A percentile compares a stretch with the other conserved stretches of the same genome.
These are phyloP conservation scores for Tiphia femorata DNA, from an alignment of 2,888 invertebrate genomes.

Conservation along the genomic window DNA sequence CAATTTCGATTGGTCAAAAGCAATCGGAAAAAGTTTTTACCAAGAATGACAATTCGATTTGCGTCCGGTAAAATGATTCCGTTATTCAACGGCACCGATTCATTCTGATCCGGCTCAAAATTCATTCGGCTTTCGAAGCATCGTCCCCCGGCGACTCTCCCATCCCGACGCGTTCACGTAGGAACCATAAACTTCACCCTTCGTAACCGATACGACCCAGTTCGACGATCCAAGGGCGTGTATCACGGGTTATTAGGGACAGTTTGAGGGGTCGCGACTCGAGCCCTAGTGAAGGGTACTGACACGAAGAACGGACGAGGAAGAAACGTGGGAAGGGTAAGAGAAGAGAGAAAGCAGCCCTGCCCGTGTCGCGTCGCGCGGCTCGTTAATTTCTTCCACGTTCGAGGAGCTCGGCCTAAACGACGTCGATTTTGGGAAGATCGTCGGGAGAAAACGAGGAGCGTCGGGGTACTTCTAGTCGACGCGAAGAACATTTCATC, in stretches of 20 bases:
- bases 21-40: no score
- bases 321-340: slow-evolving; percentile 12
- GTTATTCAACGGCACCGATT: no score
- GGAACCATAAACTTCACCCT: slow-evolving; percentile 16
- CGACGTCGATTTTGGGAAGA: no score
- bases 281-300: slow-evolving; percentile 7
- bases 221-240: slow-evolving; percentile 18
- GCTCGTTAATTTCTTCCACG: slow-evolving; percentile 44
- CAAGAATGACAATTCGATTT: no score
- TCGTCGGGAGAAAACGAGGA: not conserved
- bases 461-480: no score
- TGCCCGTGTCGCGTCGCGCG: slow-evolving; percentile 35
- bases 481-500: slow-evolving; percentile 14
- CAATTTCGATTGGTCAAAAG: no score
- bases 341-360: slow-evolving; percentile 29
- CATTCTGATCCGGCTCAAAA: no score
- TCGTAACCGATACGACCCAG: slow-evolving; percentile 31
- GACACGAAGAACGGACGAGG: no score
- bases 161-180: slow-evolving; percentile 12
- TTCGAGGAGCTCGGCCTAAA: no score
- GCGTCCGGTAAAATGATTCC: no score
- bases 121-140: no score
- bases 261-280: slow-evolving; percentile 26
- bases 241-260: slow-evolving; percentile 25
- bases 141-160: no score